phyloP scores from a whole-genome alignment of 2,888 invertebrate genomes.

The Panorpa germanica region DNA sequence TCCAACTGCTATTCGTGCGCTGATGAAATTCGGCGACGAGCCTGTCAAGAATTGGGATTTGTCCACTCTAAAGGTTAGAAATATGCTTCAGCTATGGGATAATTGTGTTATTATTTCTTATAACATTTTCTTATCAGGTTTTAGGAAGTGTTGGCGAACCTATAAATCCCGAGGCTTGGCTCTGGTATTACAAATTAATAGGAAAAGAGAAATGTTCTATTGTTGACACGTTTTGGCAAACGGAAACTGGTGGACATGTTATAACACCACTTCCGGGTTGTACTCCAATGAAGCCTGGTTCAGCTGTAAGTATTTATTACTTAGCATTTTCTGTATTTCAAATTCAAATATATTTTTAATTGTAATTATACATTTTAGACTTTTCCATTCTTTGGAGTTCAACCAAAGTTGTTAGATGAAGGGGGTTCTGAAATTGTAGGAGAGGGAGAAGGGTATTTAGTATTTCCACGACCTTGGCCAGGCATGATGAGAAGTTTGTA shows the following conservation, averaged over 20 bases:
- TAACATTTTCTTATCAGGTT: conserved; percentile 52
- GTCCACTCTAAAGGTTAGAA: conserved; percentile 18
- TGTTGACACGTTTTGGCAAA: conserved; percentile 99
- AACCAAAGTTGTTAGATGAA: conserved; percentile 73
- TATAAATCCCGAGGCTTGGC: conserved; percentile 96
- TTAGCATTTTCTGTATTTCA: conserved; percentile 2
- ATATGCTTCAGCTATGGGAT: not conserved
- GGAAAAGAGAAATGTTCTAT: conserved; percentile 76
- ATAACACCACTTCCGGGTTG: conserved; percentile 91
- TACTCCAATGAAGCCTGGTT: conserved; percentile 93
- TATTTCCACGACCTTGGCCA: conserved; percentile 92
- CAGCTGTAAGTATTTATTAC: conserved; percentile 53
- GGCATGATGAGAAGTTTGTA: conserved; percentile 93
- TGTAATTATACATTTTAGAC: conserved; percentile 33
- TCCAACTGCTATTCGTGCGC: conserved; percentile 88
- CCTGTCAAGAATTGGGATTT: conserved; percentile 50
- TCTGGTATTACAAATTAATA: conserved; percentile 79
- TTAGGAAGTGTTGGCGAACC: conserved; percentile 98
- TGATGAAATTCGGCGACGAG: conserved; percentile 88
- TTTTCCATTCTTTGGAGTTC: conserved; percentile 94
- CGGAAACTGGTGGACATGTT: conserved; percentile 97
- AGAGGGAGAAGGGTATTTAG: conserved; percentile 85
- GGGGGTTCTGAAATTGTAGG: conserved; percentile 71
- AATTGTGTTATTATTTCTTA: conserved; percentile 13
- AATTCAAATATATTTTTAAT: not conserved